Evolutionary conservation across 1,140 invertebrate genomes (phyloP).

Genomic region (Trialeurodes vaporariorum): DNA sequence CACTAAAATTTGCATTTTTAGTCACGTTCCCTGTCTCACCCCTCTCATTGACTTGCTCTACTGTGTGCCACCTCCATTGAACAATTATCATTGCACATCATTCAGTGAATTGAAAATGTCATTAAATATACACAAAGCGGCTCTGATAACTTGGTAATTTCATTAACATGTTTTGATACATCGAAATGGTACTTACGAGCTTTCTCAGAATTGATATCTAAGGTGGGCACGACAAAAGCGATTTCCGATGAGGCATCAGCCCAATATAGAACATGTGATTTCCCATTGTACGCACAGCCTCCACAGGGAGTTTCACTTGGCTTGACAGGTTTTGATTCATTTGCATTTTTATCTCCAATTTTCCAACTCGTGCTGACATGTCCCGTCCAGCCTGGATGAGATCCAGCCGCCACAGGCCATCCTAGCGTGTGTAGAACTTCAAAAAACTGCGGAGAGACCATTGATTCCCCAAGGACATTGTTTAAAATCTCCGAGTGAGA

Average conservation of each 20-base stretch:
- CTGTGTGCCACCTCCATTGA: too few relatives aligned
- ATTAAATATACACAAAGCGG: too few relatives aligned
- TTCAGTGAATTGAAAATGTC: too few relatives aligned
- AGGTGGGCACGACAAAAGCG: slow-evolving; percentile 83
- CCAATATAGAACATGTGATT: slow-evolving; percentile 78
- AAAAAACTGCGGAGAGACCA: slow-evolving; percentile 57
- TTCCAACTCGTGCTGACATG: slow-evolving; percentile 37
- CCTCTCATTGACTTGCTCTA: too few relatives aligned
- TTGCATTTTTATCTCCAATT: neutral
- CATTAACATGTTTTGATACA: too few relatives aligned
- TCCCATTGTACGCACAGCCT: slow-evolving; percentile 54
- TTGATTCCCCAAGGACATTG: slow-evolving; percentile 53
- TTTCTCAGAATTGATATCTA: neutral
- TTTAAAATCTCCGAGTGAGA: slow-evolving; percentile 62
- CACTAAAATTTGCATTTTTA: too few relatives aligned
- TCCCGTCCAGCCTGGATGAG: slow-evolving; percentile 84
- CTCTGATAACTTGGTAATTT: too few relatives aligned
- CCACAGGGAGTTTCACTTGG: slow-evolving; percentile 15
- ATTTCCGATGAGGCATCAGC: slow-evolving; percentile 90
- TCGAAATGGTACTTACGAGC: too few relatives aligned
- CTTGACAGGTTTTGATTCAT: neutral
- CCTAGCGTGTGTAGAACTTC: slow-evolving; percentile 74
- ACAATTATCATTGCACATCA: too few relatives aligned
- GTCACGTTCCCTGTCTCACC: too few relatives aligned
- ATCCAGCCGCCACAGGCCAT: slow-evolving; percentile 66